Base-by-base conservation (phyloP, 2,888 invertebrate genomes). In the Eumacrocentrus americanus region DNA sequence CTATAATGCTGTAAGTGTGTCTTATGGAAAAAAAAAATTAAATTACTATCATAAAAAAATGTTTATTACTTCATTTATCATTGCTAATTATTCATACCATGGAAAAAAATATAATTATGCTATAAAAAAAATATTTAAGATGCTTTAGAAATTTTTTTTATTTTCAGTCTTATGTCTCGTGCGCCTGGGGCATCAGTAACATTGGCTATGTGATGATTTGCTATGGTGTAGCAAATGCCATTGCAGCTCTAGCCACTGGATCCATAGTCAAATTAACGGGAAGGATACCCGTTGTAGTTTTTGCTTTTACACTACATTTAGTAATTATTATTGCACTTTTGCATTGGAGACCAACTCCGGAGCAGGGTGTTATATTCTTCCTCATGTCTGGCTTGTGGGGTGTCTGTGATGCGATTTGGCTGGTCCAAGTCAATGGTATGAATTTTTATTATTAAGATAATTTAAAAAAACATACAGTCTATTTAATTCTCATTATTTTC, bases 131-230 rank as follows among this genome's bases (percentile, higher is more conserved):
- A n/a, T n/a, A n/a, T n/a, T n/a, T n/a, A n/a, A n/a, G n/a, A n/a
- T n/a, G n/a, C n/a, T n/a, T n/a, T n/a, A n/a, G n/a, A n/a, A 38
- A 53, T 40, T 48, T 40, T 48, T 38, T 42, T 11, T 1, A 20
- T 25, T 52, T 53, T 44, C 82, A 93, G 91, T 89, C 92, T 0
- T 94, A 89, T 76, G 90, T 94, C 0, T 91, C 92, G 0, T 94
- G 94, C 71, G 91, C 92, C 0, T 91, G 91, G 87, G 92, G 96
- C 1, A 91, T 96, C 67, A 89, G 88, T 67, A 91, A 94, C 80
- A 94, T 97, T 53, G 97, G 97, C 0, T 95, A 91, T 77, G 94
- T 95, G 55, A 92, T 96, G 91, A 94, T 96, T 64, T 93, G 94
- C 76, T 95, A 94, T 78, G 96, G 96, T 0, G 87, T 92, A 5